phyloP scores from a whole-genome alignment of 2,113 vertebrate species.

The Esox niger region DNA sequence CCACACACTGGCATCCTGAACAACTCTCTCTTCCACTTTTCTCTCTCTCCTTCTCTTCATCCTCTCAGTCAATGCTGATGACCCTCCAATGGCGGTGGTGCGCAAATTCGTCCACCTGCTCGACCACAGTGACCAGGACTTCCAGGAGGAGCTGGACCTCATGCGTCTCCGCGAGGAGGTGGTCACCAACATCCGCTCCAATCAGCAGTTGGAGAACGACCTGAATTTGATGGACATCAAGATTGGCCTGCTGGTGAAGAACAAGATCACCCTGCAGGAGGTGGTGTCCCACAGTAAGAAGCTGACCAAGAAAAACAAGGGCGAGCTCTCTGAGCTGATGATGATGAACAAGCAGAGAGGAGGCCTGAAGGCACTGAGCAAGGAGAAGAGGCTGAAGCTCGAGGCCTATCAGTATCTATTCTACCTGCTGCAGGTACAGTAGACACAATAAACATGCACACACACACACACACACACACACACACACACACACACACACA shows the following conservation, averaged over 20 bases:
- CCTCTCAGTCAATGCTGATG: slow-evolving; percentile 76
- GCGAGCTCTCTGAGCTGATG: slow-evolving; percentile 94
- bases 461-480: background rate
- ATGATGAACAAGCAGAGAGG: slow-evolving; percentile 95
- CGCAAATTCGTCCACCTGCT: slow-evolving; percentile 97
- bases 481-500: background rate
- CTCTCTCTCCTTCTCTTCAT: background rate
- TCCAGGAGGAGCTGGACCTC: slow-evolving; percentile 94
- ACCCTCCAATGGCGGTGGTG: slow-evolving; percentile 93
- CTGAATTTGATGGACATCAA: slow-evolving; percentile 99
- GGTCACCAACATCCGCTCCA: slow-evolving; percentile 94
- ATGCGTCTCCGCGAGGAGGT: slow-evolving; percentile 95
- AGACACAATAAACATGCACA: background rate
- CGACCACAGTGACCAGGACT: slow-evolving; percentile 97
- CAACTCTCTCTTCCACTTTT: background rate
- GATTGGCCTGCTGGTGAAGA: slow-evolving; percentile 96
- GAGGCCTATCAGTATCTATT: slow-evolving; percentile 97
- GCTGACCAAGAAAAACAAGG: slow-evolving; percentile 97
- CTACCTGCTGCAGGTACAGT: slow-evolving; percentile 86
- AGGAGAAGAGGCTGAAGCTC: slow-evolving; percentile 93
- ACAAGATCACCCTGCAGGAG: slow-evolving; percentile 97
- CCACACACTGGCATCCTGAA: background rate
- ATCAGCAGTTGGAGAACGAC: slow-evolving; percentile 96
- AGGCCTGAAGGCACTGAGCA: slow-evolving; percentile 95
- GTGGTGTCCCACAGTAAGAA: slow-evolving; percentile 98